Evolutionary conservation across 53 echinoderm and acorn worm species (phyloP), one percentile per base, ranked within the genome.

Genomic region (Stichopus horrens): DNA sequence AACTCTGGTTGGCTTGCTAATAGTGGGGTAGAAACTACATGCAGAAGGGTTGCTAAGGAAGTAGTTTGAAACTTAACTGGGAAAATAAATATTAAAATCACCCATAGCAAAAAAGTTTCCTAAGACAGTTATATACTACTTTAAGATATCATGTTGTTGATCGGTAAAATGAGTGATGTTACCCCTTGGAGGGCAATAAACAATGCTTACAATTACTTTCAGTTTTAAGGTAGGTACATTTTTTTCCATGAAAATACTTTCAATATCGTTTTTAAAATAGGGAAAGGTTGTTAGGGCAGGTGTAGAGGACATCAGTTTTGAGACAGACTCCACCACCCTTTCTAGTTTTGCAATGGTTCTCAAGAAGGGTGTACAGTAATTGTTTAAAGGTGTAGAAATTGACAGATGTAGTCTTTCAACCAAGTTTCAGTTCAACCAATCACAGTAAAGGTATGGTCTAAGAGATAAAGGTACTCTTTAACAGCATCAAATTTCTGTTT

Each of bases 71-170:
- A 19, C 21, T 75, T 14, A 21, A 11, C 21, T 76, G 21, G 6
- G 6, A 76, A 76, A 22, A 21, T 76, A 23, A 76, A 76, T 76
- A 76, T n/a, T 76, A 52, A 76, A 23, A 11, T 76, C 76, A 10
- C 76, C 76, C 76, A 76, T 20, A 20, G 21, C 7, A 76, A 76
- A 76, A 75, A 14, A 75, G 7, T 76, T 11, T 19, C 21, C 52
- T 20, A n/a, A n/a, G 11, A 11, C 9, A 23, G 21, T 7, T 19
- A 22, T 19, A 37, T 37, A 10, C 21, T 21, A 9, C 23, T 52
- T 76, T 76, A 76, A 76, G 8, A 76, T 76, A 76, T 52, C 76
- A 76, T 76, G 10, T 11, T 5, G 52, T 75, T 75, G 76, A 9
- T 21, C 1, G 22, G 8, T 37, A 21, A 7, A 82, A 21, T 4